Evolutionary conservation across 2,797 vertebrate genomes (phyloP).

Genomic region (Gorsachius magnificus): DNA sequence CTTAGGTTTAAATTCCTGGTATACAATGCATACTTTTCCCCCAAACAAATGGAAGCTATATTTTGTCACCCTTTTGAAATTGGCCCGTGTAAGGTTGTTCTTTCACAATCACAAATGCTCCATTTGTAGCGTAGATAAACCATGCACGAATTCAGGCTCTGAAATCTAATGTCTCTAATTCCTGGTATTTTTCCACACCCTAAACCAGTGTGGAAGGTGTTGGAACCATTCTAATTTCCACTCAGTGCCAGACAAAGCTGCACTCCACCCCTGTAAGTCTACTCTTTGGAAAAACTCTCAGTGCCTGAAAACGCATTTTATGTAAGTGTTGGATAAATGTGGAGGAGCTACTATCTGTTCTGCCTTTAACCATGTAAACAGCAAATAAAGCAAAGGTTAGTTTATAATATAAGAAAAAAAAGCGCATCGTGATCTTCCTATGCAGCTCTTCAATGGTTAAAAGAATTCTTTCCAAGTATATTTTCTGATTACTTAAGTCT

Average conservation of each 20-base stretch:
- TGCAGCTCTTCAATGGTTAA: neutral
- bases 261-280: neutral
- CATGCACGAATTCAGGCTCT: neutral
- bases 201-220: neutral
- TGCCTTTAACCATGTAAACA: neutral
- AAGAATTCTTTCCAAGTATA: neutral
- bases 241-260: neutral
- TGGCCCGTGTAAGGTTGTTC: neutral
- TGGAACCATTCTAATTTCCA: neutral
- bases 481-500: neutral
- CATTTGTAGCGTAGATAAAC: neutral
- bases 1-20: neutral
- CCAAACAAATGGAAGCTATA: neutral
- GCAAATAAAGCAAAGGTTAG: neutral
- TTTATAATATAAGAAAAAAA: neutral
- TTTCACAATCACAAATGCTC: neutral
- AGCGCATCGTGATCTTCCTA: neutral
- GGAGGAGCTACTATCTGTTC: neutral
- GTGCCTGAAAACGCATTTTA: neutral
- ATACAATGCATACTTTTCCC: neutral
- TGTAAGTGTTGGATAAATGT: neutral
- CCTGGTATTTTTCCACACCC: neutral
- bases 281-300: neutral
- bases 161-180: neutral
- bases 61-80: neutral